Conservation (phyloP, 2,113 vertebrate genomes). For the Neogobius melanostomus region DNA sequence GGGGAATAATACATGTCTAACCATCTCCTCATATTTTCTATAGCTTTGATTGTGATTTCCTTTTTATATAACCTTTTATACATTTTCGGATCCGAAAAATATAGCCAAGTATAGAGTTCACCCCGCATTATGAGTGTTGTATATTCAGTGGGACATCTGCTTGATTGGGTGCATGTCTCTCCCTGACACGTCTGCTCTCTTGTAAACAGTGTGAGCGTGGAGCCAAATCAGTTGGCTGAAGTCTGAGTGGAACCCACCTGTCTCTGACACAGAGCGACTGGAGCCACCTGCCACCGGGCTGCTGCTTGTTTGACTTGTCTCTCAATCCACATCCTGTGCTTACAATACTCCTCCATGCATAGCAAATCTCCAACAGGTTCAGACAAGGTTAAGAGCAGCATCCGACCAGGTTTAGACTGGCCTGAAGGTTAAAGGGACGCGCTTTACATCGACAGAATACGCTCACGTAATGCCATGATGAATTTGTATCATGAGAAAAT, state of each 20-base stretch:
- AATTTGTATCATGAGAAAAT: too few species aligned
- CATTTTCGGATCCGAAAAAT: too few species aligned
- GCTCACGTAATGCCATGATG: too few species aligned
- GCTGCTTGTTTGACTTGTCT: conserved; percentile 50
- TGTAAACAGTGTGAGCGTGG: conserved; percentile 28
- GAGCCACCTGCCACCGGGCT: conserved; percentile 48
- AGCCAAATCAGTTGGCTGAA: conserved; percentile 54
- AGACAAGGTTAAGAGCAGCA: neutral
- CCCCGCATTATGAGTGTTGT: neutral
- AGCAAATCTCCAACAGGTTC: conserved; percentile 15
- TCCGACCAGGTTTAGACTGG: too few species aligned
- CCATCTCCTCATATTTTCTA: too few species aligned
- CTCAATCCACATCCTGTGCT: conserved; percentile 30
- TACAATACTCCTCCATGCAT: conserved; percentile 33
- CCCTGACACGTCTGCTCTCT: conserved; percentile 7
- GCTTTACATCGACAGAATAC: too few species aligned
- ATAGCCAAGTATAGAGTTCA: too few species aligned
- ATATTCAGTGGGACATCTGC: neutral
- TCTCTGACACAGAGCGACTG: conserved; percentile 45
- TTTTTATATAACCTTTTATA: too few species aligned
- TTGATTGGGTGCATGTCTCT: conserved; percentile 11
- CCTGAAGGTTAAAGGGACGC: too few species aligned
- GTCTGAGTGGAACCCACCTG: conserved; percentile 49
- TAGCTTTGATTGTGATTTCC: too few species aligned
- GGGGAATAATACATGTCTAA: too few species aligned